Conservation (phyloP, 2,888 invertebrate species). For the Spialia ferax region DNA sequence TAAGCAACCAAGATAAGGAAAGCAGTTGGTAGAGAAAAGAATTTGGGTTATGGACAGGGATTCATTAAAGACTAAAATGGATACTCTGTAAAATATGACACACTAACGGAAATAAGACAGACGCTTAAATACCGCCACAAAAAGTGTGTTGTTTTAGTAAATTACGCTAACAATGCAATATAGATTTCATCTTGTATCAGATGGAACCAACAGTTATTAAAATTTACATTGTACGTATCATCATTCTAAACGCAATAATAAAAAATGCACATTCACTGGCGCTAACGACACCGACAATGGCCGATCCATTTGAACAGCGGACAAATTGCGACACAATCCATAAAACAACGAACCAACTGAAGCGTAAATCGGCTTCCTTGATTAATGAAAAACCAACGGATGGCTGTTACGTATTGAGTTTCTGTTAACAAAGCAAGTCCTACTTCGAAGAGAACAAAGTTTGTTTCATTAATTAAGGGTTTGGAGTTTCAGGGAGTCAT, state of each 20-base stretch:
- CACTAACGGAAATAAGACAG: no score
- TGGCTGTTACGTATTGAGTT: constrained; percentile 17
- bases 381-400: constrained; percentile 5
- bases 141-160: no score
- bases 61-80: no score
- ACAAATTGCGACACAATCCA: constrained; percentile 1
- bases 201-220: neutral
- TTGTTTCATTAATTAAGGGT: constrained; percentile 20
- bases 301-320: neutral
- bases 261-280: neutral
- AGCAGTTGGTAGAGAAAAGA: no score
- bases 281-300: constrained; percentile 18
- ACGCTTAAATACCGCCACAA: no score
- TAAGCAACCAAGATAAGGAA: no score
- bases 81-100: no score
- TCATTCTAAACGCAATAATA: neutral
- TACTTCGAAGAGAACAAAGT: neutral
- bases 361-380: constrained; percentile 4
- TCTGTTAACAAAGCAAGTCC: constrained; percentile 8
- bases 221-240: neutral
- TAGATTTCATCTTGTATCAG: neutral
- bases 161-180: no score
- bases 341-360: neutral
- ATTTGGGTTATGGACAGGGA: no score
- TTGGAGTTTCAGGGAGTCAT: neutral